Evolutionary conservation across 2,113 vertebrate species (phyloP).

Genomic region (Chroicocephalus ridibundus): DNA sequence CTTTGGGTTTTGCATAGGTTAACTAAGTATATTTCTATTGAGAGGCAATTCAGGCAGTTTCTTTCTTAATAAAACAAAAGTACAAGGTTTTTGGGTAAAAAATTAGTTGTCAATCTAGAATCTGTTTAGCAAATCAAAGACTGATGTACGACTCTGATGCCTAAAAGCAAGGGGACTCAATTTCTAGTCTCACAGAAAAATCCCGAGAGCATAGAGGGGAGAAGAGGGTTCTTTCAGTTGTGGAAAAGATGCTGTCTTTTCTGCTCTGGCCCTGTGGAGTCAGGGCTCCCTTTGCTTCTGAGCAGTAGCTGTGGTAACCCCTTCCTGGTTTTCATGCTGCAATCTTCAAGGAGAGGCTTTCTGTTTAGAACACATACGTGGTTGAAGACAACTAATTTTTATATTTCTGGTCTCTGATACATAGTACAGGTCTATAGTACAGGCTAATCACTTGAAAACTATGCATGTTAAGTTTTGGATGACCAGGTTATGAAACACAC

Average conservation of each 20-base stretch:
- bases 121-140: background rate
- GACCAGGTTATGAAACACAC: background rate
- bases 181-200: background rate
- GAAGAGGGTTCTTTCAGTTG: background rate
- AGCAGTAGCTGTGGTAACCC: background rate
- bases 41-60: background rate
- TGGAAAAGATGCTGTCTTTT: background rate
- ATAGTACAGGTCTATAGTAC: background rate
- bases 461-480: background rate
- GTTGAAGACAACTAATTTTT: background rate
- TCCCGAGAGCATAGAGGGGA: fast-evolving
- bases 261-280: background rate
- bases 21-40: background rate
- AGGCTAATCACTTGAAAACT: background rate
- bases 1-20: background rate
- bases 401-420: background rate
- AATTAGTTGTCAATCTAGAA: background rate
- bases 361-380: background rate
- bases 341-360: background rate
- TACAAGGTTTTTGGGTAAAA: background rate
- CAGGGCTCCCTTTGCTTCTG: background rate
- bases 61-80: background rate
- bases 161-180: background rate
- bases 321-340: fast-evolving
- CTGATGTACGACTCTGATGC: background rate